Conservation (phyloP, 2,797 vertebrate genomes). For the Antennarius maculatus region DNA sequence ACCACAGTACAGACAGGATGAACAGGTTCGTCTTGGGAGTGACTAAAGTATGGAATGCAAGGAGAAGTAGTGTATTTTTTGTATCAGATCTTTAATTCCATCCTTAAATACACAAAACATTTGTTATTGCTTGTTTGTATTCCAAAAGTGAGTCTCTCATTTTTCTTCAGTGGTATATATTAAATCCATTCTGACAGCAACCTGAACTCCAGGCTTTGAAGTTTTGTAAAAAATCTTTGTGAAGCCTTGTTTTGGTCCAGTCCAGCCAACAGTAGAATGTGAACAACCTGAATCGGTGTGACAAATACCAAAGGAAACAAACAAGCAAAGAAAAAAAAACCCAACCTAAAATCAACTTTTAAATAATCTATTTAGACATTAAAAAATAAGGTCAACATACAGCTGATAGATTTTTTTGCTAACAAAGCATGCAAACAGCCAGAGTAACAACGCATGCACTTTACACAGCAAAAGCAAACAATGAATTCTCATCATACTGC, state of each 20-base stretch:
- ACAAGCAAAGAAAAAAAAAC: neutral
- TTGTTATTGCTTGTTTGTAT: too few species aligned
- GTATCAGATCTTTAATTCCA: too few species aligned
- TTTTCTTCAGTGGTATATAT: neutral
- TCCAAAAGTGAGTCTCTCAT: too few species aligned
- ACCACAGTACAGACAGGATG: constrained; percentile 68
- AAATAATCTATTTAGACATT: too few species aligned
- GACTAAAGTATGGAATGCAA: constrained; percentile 49
- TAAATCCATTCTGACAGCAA: constrained; percentile 8
- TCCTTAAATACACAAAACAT: too few species aligned
- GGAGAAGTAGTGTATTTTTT: neutral
- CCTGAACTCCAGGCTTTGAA: neutral
- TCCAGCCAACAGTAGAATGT: constrained; percentile 48
- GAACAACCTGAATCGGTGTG: constrained; percentile 40
- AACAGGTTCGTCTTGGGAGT: constrained; percentile 78
- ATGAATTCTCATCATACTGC: neutral
- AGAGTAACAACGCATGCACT: constrained; percentile 10
- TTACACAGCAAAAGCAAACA: constrained; percentile 7
- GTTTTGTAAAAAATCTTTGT: constrained; percentile 21
- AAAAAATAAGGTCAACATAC: too few species aligned
- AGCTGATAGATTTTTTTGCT: neutral
- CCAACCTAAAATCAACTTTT: neutral
- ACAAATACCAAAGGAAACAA: constrained; percentile 9
- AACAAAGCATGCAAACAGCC: neutral
- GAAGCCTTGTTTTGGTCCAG: constrained; percentile 16